phyloP scores from a whole-genome alignment of 2,797 vertebrate genomes.

The Sphaeramia orbicularis region DNA sequence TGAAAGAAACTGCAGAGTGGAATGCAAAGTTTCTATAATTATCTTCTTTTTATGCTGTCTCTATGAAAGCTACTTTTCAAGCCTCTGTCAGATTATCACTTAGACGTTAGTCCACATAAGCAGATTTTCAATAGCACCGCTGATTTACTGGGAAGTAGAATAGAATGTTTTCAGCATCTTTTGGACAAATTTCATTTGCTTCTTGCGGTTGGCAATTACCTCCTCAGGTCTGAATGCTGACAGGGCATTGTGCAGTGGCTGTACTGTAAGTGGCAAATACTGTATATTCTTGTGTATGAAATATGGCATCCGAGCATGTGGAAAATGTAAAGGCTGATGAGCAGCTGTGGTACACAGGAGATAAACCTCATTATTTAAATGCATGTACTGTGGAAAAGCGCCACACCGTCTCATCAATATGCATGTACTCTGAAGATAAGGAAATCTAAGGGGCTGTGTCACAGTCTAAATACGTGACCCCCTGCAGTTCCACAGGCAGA shows the following conservation, averaged over 20 bases:
- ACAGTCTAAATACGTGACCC: slow-evolving; percentile 30
- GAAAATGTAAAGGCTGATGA: slow-evolving; percentile 39
- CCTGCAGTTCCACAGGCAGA: background rate
- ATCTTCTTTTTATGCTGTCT: slow-evolving; percentile 5
- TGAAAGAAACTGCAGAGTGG: slow-evolving; percentile 12
- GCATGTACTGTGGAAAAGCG: slow-evolving; percentile 17
- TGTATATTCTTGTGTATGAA: slow-evolving; percentile 37
- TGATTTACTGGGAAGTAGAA: slow-evolving; percentile 42
- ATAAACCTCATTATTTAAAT: slow-evolving; percentile 50
- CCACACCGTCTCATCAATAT: slow-evolving; percentile 40
- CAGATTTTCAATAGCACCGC: slow-evolving; percentile 49
- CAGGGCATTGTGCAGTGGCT: slow-evolving; percentile 35
- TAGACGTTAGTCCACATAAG: slow-evolving; percentile 48
- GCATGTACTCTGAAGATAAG: slow-evolving; percentile 47
- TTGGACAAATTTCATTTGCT: slow-evolving; percentile 44
- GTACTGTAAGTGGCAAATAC: slow-evolving; percentile 26
- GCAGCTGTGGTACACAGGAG: slow-evolving; percentile 8
- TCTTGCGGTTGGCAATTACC: slow-evolving; percentile 54
- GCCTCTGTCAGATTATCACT: slow-evolving; percentile 49
- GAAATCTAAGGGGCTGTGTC: slow-evolving; percentile 19
- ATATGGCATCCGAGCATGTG: slow-evolving; percentile 22
- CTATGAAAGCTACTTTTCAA: slow-evolving; percentile 39
- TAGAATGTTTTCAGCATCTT: slow-evolving; percentile 60
- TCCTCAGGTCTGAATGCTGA: slow-evolving; percentile 60
- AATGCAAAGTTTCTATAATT: slow-evolving; percentile 23